Percentiles rank a stretch among this genome's conserved stretches.
phyloP scores from a whole-genome alignment of 2,797 vertebrate species.

The Tinamus major region DNA sequence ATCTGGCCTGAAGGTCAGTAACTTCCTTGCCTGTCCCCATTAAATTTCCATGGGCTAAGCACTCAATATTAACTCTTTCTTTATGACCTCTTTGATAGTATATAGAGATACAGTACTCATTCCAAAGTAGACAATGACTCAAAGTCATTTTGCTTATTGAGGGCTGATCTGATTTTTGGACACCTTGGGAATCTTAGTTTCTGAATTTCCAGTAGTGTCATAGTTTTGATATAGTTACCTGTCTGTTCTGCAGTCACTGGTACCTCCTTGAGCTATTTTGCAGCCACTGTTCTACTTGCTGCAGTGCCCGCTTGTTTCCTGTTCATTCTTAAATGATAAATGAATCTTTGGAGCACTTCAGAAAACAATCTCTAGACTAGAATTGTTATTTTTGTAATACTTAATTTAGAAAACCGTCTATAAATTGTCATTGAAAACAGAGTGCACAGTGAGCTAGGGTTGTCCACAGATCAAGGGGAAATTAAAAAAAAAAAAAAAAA shows the following conservation, averaged over 20 bases:
- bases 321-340: too few species aligned
- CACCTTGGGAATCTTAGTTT: not conserved
- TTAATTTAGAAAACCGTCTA: too few species aligned
- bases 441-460: too few species aligned
- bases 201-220: not conserved
- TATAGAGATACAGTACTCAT: not conserved
- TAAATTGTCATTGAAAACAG: too few species aligned
- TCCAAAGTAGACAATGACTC: not conserved
- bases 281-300: not conserved
- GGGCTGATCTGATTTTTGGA: not conserved
- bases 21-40: not conserved
- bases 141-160: not conserved
- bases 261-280: not conserved
- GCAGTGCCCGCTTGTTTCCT: too few species aligned
- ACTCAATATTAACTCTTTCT: not conserved
- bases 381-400: too few species aligned
- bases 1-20: not conserved
- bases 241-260: not conserved
- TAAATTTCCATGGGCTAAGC: not conserved
- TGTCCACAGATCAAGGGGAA: too few species aligned
- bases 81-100: not conserved
- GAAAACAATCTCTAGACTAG: too few species aligned
- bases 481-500: too few species aligned
- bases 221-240: not conserved
- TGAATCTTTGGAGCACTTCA: too few species aligned